A percentile compares a stretch with the other conserved stretches of the same genome.
These are phyloP conservation scores for Synergus laeviventris DNA, from an alignment of 2,888 invertebrate genomes.

Conservation along the genomic window DNA sequence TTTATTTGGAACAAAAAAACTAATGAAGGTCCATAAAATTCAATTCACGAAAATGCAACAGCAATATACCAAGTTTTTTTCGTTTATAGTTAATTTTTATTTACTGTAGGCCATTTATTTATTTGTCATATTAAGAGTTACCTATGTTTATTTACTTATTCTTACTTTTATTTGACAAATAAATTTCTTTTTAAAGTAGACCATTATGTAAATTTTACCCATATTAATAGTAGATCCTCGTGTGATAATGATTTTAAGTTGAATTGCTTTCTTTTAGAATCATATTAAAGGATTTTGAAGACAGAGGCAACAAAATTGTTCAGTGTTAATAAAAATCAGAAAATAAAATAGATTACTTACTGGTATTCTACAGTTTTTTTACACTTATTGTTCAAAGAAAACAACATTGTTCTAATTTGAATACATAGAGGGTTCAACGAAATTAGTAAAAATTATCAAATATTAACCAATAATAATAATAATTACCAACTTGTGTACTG, in stretches of 20 bases:
- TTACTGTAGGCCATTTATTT: background rate
- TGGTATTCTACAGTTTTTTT: background rate
- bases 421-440: background rate
- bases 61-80: too few species aligned
- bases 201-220: background rate
- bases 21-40: background rate
- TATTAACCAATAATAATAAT: background rate
- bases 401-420: background rate
- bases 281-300: too few species aligned
- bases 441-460: background rate
- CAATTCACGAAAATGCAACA: background rate
- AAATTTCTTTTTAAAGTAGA: background rate
- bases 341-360: background rate
- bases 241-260: background rate
- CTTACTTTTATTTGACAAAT: background rate
- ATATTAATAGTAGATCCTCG: background rate
- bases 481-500: conserved; percentile 1
- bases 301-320: background rate
- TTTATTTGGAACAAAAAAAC: background rate
- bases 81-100: background rate
- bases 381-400: background rate
- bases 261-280: background rate
- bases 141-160: background rate
- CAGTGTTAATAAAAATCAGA: background rate
- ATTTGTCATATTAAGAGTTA: background rate